Evolutionary conservation across 2,888 invertebrate genomes (phyloP).

Genomic region (Phaonia tiefii): DNA sequence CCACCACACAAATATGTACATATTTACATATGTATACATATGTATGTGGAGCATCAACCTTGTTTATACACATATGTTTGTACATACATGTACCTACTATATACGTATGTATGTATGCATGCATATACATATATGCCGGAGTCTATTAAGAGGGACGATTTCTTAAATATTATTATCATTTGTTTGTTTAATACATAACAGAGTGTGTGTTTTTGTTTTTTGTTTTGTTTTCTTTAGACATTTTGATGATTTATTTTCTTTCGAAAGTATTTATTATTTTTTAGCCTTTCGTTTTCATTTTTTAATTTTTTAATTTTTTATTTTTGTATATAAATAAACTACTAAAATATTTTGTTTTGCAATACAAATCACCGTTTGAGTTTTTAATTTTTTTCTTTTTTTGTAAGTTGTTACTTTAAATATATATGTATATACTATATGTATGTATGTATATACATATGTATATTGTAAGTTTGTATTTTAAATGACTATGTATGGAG

Average conservation of each 20-base stretch:
- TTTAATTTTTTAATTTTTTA: constrained; percentile 26
- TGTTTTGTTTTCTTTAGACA: constrained; percentile 49
- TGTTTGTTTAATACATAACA: constrained; percentile 63
- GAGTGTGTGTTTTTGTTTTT: constrained; percentile 42
- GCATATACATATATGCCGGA: neutral
- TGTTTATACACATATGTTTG: too few species aligned
- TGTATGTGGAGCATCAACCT: too few species aligned
- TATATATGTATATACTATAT: constrained; percentile 42
- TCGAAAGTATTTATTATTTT: constrained; percentile 6
- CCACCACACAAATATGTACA: too few species aligned
- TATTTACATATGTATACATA: too few species aligned
- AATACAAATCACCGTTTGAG: constrained; percentile 62
- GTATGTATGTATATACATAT: constrained; percentile 35
- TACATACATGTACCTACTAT: too few species aligned
- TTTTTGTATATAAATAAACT: constrained; percentile 63
- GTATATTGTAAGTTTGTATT: constrained; percentile 31
- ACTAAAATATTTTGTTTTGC: constrained; percentile 63
- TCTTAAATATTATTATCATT: constrained; percentile 61
- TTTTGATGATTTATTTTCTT: constrained; percentile 9
- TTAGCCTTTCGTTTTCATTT: constrained; percentile 3
- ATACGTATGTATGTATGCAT: too few species aligned
- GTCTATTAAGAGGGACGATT: constrained; percentile 1
- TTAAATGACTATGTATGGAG: constrained; percentile 22
- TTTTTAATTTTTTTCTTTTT: constrained; percentile 43
- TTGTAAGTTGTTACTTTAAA: constrained; percentile 31